Percentiles rank a stretch among this genome's conserved stretches.
phyloP scores from a whole-genome alignment of 2,797 vertebrate species.

The Acipenser ruthenus region DNA sequence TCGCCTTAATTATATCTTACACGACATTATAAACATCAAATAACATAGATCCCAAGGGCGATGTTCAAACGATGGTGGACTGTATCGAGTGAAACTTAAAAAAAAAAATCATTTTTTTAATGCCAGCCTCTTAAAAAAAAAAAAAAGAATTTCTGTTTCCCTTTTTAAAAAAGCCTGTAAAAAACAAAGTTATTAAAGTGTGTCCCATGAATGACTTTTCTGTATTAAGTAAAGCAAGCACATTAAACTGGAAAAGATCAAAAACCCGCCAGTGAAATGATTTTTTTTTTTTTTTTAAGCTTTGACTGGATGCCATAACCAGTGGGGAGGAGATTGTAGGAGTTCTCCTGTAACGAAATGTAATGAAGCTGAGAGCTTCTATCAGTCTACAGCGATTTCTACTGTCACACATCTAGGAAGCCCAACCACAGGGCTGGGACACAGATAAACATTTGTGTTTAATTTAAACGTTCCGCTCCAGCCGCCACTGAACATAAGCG shows the following conservation, averaged over 20 bases:
- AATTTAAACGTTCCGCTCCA: slow-evolving; percentile 29
- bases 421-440: slow-evolving; percentile 25
- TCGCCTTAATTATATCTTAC: slow-evolving; percentile 11
- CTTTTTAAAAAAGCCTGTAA: slow-evolving; percentile 11
- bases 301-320: slow-evolving; percentile 10
- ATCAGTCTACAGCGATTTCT: slow-evolving; percentile 28
- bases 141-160: slow-evolving; percentile 27
- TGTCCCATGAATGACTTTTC: slow-evolving; percentile 32
- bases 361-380: slow-evolving; percentile 27
- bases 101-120: slow-evolving; percentile 23
- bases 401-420: slow-evolving; percentile 23
- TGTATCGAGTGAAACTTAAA: slow-evolving; percentile 15
- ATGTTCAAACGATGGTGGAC: slow-evolving; percentile 9
- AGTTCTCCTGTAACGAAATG: slow-evolving; percentile 30
- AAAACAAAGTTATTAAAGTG: slow-evolving; percentile 27
- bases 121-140: background rate
- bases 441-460: slow-evolving; percentile 34
- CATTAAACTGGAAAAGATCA: slow-evolving; percentile 35
- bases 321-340: slow-evolving; percentile 9
- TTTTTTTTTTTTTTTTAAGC: slow-evolving; percentile 16
- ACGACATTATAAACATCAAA: slow-evolving; percentile 20
- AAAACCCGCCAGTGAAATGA: slow-evolving; percentile 21
- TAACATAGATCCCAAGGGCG: background rate
- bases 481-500: slow-evolving; percentile 22
- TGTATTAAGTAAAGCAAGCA: slow-evolving; percentile 32